A percentile compares a stretch with the other conserved stretches of the same genome.
phyloP scores from a whole-genome alignment of 2,113 vertebrate genomes.

The Cathartes aura region DNA sequence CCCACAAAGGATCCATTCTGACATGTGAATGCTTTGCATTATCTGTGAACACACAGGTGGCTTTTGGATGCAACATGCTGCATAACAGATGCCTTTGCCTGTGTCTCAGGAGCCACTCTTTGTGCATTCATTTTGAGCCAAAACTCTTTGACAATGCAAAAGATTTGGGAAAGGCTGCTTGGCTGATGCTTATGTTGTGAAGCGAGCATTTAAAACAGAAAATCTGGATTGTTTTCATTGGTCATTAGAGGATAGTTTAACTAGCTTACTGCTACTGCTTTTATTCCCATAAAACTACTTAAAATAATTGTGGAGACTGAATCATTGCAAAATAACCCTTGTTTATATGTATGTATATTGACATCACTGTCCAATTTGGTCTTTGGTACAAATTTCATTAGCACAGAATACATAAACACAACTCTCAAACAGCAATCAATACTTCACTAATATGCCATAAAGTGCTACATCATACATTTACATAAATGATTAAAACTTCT shows the following conservation, averaged over 20 bases:
- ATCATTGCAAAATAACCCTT: neutral
- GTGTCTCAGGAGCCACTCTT: neutral
- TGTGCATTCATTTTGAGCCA: neutral
- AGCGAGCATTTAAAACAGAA: neutral
- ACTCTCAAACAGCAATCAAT: neutral
- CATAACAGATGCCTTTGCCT: neutral
- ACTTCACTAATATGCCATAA: neutral
- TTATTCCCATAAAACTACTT: slow-evolving; percentile 24
- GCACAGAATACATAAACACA: neutral
- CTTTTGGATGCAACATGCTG: neutral
- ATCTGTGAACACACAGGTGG: slow-evolving; percentile 9
- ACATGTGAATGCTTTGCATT: neutral
- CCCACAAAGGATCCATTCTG: neutral
- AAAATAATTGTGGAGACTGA: slow-evolving; percentile 2
- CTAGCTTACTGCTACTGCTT: neutral
- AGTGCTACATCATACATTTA: neutral
- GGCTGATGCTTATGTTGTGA: neutral
- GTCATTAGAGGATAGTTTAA: neutral
- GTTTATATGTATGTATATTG: neutral
- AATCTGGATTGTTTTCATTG: neutral
- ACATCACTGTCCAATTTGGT: neutral
- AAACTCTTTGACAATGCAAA: neutral
- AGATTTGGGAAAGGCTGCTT: neutral
- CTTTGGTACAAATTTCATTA: neutral
- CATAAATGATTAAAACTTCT: neutral